Evolutionary conservation across 1,140 invertebrate genomes (phyloP).

Genomic region (Asobara japonica): DNA sequence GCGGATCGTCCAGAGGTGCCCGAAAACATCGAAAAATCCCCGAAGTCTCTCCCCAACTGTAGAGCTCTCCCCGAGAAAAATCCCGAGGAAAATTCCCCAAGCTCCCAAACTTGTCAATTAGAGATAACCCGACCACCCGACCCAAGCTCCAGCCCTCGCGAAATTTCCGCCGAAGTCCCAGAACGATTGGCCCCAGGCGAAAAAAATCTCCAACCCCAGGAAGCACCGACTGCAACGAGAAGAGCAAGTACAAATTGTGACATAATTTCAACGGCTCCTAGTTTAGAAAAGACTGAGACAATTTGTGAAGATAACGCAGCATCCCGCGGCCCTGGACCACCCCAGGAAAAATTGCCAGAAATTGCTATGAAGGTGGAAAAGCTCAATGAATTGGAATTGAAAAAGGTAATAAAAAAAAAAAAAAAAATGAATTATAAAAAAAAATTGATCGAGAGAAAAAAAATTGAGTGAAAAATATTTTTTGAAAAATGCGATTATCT

Average conservation of each 20-base stretch:
- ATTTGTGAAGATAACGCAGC: conserved; percentile 39
- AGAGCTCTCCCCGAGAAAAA: not conserved
- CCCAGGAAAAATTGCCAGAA: conserved; percentile 40
- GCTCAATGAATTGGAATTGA: conserved; percentile 43
- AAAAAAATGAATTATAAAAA: too few species aligned
- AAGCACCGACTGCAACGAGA: not conserved
- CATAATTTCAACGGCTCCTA: conserved; percentile 25
- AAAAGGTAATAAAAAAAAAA: too few species aligned
- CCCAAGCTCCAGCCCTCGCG: not conserved
- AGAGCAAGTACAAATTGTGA: conserved; percentile 11
- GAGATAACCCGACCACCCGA: not conserved
- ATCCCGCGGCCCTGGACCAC: conserved; percentile 54
- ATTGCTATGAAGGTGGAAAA: conserved; percentile 47
- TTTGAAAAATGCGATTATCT: too few species aligned
- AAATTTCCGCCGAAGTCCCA: too few species aligned
- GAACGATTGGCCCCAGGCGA: too few species aligned
- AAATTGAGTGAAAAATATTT: too few species aligned
- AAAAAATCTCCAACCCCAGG: too few species aligned
- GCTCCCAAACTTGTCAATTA: not conserved
- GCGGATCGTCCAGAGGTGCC: not conserved
- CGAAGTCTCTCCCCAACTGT: not conserved
- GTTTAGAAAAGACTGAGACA: conserved; percentile 39
- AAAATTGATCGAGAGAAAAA: too few species aligned
- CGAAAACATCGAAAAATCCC: not conserved
- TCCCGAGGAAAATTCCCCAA: not conserved